phyloP scores from a whole-genome alignment of 2,797 vertebrate species.

The Streptopelia turtur region DNA sequence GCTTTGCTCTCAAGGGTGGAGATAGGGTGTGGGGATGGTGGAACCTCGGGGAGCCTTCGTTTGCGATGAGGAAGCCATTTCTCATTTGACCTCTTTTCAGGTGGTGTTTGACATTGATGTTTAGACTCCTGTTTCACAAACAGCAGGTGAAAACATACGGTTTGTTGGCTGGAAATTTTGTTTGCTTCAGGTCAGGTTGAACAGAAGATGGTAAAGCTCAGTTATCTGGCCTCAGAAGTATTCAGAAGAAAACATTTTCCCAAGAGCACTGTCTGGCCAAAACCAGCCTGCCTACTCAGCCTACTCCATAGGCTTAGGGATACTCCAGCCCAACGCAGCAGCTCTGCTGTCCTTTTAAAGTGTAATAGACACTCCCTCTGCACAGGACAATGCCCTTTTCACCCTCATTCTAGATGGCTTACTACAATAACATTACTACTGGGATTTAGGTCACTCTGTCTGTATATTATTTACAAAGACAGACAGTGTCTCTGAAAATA shows the following conservation, averaged over 20 bases:
- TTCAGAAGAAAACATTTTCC: neutral
- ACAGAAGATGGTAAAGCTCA: neutral
- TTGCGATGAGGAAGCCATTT: conserved; percentile 57
- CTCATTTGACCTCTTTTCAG: conserved; percentile 70
- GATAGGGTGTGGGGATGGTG: conserved; percentile 22
- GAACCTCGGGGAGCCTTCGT: conserved; percentile 47
- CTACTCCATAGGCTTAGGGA: neutral
- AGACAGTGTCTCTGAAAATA: neutral
- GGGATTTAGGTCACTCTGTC: conserved; percentile 14
- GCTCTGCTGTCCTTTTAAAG: neutral
- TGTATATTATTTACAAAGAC: neutral
- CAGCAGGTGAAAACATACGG: conserved; percentile 66
- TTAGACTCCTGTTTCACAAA: conserved; percentile 71
- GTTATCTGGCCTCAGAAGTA: neutral
- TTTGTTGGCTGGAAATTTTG: neutral
- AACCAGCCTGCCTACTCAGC: neutral
- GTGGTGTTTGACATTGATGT: conserved; percentile 57
- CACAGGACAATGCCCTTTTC: neutral
- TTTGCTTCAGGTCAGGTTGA: neutral
- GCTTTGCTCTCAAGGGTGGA: conserved; percentile 57
- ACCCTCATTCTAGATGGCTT: neutral
- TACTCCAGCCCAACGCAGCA: neutral
- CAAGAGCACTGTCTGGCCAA: neutral
- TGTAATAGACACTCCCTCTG: neutral
- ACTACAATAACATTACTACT: neutral